A percentile compares a stretch with the other conserved stretches of the same genome.
phyloP scores from a whole-genome alignment of 53 echinoderm and acorn worm genomes.

The Holothuria scabra region DNA sequence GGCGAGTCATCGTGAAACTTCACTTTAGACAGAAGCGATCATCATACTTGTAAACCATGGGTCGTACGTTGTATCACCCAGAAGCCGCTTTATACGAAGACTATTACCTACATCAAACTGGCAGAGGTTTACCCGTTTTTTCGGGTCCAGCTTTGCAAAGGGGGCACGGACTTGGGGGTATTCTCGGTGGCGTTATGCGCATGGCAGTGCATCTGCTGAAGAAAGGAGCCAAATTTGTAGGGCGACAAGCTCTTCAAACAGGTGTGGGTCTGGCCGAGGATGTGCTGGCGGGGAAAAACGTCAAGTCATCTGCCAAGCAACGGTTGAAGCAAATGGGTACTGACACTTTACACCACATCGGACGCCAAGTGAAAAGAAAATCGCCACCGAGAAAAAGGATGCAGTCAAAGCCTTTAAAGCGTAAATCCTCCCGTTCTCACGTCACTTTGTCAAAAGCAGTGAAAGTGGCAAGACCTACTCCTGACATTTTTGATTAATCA shows the following conservation, averaged over 20 bases:
- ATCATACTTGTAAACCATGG: not conserved
- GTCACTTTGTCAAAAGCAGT: too few species aligned
- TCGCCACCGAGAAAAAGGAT: too few species aligned
- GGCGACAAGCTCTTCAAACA: constrained; percentile 35
- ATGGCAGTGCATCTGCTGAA: constrained; percentile 47
- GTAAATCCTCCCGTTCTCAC: too few species aligned
- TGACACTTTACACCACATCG: too few species aligned
- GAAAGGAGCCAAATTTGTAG: constrained; percentile 39
- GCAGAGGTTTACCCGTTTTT: constrained; percentile 45
- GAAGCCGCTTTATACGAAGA: not conserved
- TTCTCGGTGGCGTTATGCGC: constrained; percentile 51
- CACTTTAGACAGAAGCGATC: too few species aligned
- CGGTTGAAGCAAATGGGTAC: too few species aligned
- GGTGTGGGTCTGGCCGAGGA: too few species aligned
- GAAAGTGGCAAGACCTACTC: too few species aligned
- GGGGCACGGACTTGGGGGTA: constrained; percentile 51
- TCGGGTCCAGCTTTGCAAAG: constrained; percentile 45
- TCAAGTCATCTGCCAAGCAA: not conserved
- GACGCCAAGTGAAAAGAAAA: too few species aligned
- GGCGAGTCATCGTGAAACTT: constrained; percentile 69
- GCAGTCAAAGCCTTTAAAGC: too few species aligned
- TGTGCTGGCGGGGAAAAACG: too few species aligned
- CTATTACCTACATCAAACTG: constrained; percentile 45
- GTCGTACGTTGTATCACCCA: not conserved
- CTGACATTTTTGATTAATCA: too few species aligned